Evolutionary conservation across 2,113 vertebrate genomes (phyloP).

Genomic region (Muntiacus muntjak): DNA sequence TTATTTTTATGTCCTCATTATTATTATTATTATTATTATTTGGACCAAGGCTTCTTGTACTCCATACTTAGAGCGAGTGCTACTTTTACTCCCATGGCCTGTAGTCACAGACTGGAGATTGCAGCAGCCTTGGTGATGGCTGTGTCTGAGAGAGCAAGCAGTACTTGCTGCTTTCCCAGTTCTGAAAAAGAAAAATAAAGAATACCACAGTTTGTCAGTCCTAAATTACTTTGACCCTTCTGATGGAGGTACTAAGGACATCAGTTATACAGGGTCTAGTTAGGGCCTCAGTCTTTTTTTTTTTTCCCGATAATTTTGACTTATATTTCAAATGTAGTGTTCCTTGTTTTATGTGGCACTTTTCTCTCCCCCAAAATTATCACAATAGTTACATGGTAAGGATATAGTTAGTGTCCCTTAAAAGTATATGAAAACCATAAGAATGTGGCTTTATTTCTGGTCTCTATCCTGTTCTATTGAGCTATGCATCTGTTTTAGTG

Average conservation of each 20-base stretch:
- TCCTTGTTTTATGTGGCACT: neutral
- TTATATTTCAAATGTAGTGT: neutral
- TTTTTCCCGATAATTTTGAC: neutral
- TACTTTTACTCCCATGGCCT: neutral
- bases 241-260: neutral
- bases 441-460: neutral
- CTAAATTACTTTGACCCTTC: neutral
- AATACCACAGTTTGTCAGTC: neutral
- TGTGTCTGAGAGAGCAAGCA: neutral
- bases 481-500: neutral
- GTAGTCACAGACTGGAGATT: neutral
- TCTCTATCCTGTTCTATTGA: neutral
- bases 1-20: neutral
- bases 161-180: neutral
- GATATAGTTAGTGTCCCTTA: too few relatives aligned
- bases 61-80: neutral
- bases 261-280: neutral
- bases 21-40: neutral
- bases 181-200: neutral
- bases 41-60: neutral
- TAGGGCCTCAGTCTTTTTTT: neutral
- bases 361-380: neutral
- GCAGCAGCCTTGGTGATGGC: neutral
- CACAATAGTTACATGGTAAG: neutral
- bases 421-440: neutral